Evolutionary conservation across 2,797 vertebrate genomes (phyloP), one percentile per base, ranked within the genome.

Genomic region (Sebastes taczanowskii): DNA sequence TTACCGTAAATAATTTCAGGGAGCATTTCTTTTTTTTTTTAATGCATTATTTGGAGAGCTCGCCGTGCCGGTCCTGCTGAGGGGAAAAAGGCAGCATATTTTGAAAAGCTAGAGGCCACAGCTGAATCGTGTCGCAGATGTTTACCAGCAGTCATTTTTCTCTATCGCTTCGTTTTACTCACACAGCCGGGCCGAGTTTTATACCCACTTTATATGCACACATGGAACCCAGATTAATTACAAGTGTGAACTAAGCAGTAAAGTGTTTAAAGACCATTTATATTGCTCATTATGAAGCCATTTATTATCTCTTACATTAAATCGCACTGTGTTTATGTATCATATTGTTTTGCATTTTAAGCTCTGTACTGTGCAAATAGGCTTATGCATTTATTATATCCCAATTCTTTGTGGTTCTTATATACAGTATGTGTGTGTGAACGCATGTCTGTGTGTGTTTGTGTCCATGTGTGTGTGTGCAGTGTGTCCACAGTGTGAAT

Each of bases 181-280:
- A 74, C 78, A 84, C 88, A 79, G 74, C 75, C 74, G 65, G 78
- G 75, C 82, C 71, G 81, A 90, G 84, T 93, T 94, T 92, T 89
- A 88, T 86, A 79, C 78, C 88, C 86, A 82, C 88, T 94, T 91
- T 92, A 92, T 93, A 89, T 86, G 91, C 92, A 92, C 93, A 94
- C 88, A 92, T 92, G 93, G 88, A 92, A 86, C 72, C 86, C 89
- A 94, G 92, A 94, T 94, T 91, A 92, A 92, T 92, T 93, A 92
- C 87, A 91, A 92, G 91, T 94, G 90, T 94, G 89, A 93, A 93
- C 91, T 92, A 94, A 90, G 89, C 91, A 85, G 87, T 94, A 93
- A 93, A 95, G 86, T 87, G 85, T 92, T 94, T 91, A 92, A 92
- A 92, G 91, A 91, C 74, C 90, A 63, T 92, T 92, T 92, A 94